A percentile compares a stretch with the other conserved stretches of the same genome.
Evolutionary conservation across 2,797 vertebrate genomes (phyloP).

Genomic region (Danionella dracula): DNA sequence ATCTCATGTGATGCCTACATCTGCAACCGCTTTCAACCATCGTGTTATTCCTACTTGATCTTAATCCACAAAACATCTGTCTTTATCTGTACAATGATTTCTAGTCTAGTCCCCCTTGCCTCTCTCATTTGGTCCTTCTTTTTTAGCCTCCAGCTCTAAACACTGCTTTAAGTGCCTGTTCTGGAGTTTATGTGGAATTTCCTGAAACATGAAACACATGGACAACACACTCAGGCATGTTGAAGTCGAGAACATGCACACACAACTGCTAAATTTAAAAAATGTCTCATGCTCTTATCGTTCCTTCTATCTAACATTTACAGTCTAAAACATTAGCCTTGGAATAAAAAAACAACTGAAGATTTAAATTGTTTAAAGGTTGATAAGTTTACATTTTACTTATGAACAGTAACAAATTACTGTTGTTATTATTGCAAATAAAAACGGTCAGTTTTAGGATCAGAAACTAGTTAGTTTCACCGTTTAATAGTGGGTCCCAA

Average conservation of each 20-base stretch:
- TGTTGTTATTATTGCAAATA: too few relatives aligned
- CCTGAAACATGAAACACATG: conserved; percentile 61
- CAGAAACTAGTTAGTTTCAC: too few relatives aligned
- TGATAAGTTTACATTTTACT: too few relatives aligned
- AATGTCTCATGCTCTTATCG: too few relatives aligned
- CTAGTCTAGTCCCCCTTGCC: neutral
- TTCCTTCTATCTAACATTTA: too few relatives aligned
- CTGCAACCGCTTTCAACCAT: neutral
- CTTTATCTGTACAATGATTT: neutral
- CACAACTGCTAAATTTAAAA: conserved; percentile 26
- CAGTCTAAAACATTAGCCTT: too few relatives aligned
- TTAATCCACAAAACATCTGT: neutral
- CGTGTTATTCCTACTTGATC: neutral
- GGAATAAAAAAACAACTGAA: too few relatives aligned
- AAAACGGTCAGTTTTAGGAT: too few relatives aligned
- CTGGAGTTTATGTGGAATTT: conserved; percentile 65
- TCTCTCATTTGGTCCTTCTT: neutral
- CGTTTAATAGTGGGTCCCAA: too few relatives aligned
- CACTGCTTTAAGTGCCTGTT: conserved; percentile 18
- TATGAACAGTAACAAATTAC: too few relatives aligned
- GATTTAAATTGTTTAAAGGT: too few relatives aligned
- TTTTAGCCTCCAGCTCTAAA: neutral
- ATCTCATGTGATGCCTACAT: conserved; percentile 12
- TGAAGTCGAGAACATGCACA: conserved; percentile 46
- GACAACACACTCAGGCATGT: conserved; percentile 38